Evolutionary conservation across 1,140 invertebrate genomes (phyloP), one percentile per base, ranked within the genome.

Genomic region (Drosophila gunungcola): DNA sequence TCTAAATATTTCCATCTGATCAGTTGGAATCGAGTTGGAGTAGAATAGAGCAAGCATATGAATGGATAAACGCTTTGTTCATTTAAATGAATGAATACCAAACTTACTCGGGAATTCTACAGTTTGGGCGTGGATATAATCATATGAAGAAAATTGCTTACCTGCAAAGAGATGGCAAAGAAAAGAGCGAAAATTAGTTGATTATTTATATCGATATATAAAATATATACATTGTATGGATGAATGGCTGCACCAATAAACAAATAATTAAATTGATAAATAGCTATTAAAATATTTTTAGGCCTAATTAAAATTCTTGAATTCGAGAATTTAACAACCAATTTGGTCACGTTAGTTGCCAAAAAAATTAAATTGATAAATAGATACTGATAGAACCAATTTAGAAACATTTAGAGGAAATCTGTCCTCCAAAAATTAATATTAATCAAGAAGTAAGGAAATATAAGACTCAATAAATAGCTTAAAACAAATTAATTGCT

Each of bases 121-220:
- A 4, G 16, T 34, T 11, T 21, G 29, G 25, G 45, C 27, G 13
- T 41, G 4, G 27, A 21, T 56, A 25, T 55, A 3, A 3, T 43
- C 13, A 21, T 4, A 43, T 32, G 5, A 34, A 21, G 21, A 27
- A 43, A 4, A n/a, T 69, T 54, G 60, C 83, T 86, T 83, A 86
- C 83, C 83, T 86, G 57, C 13, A 60, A 84, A 60, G 65, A 80
- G 49, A 70, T 54, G 1, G 27, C 39, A 46, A 21, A 52, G 0
- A 48, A 48, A 62, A 65, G 36, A 69, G 46, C 29, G 3, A 3
- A 34, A 67, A 74, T 41, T 67, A 45, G 41, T 54, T 52, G 27
- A 62, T 29, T 62, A 72, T 13, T 51, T 43, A 42, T n/a, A n/a
- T 46, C 7, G 1, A 32, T 32, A 32, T 32, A 32, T 32, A 32